phyloP scores from a whole-genome alignment of 2,113 vertebrate genomes.

The Pelecanus crispus region DNA sequence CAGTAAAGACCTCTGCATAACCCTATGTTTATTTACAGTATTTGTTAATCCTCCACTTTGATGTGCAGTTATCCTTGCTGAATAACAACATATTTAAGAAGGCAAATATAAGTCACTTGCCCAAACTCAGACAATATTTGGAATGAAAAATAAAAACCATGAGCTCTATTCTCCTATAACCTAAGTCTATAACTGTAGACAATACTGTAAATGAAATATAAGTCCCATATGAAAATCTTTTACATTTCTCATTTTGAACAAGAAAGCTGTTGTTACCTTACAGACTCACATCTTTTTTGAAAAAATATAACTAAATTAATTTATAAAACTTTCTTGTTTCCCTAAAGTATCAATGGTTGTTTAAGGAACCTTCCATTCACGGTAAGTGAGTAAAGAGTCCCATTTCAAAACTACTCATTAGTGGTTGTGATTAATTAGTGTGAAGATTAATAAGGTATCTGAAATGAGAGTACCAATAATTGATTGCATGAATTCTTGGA shows the following conservation, averaged over 20 bases:
- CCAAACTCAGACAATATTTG: neutral
- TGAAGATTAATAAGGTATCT: conserved; percentile 63
- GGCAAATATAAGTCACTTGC: neutral
- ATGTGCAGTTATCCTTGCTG: neutral
- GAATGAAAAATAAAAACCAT: neutral
- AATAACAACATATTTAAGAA: neutral
- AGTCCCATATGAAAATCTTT: neutral
- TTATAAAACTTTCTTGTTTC: neutral
- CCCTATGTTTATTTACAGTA: neutral
- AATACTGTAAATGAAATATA: neutral
- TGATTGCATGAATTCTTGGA: conserved; percentile 60
- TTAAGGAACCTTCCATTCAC: neutral
- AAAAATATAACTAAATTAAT: neutral
- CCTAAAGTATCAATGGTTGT: neutral
- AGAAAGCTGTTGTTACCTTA: neutral
- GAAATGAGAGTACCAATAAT: conserved; percentile 50
- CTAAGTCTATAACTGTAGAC: neutral
- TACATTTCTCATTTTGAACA: neutral
- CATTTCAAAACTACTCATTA: conserved; percentile 45
- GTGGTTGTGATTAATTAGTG: conserved; percentile 57
- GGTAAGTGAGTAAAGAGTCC: neutral
- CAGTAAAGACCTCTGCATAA: neutral
- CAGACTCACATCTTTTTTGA: neutral
- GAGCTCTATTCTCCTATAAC: neutral
- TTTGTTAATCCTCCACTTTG: neutral